phyloP scores from a whole-genome alignment of 2,113 vertebrate genomes.

The Lampris incognitus region DNA sequence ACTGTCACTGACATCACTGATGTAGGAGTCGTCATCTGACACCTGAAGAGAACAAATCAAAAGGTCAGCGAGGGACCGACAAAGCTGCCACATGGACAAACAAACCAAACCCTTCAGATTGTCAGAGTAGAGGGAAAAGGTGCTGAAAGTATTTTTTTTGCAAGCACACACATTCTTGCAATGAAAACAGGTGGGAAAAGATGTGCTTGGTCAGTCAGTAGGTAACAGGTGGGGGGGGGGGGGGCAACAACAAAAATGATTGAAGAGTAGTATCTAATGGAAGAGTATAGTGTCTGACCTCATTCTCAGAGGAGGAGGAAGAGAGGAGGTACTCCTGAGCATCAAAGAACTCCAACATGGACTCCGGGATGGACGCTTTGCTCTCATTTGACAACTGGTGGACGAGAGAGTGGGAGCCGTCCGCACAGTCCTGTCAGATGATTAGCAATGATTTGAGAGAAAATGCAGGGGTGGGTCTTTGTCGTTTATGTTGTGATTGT shows the following conservation, averaged over 20 bases:
- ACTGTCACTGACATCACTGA: slow-evolving; percentile 97
- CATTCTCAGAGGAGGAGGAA: slow-evolving; percentile 97
- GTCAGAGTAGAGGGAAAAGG: not conserved
- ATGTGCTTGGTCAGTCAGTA: slow-evolving; percentile 88
- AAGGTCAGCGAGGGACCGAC: slow-evolving; percentile 46
- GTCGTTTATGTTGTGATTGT: not conserved
- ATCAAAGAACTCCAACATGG: slow-evolving; percentile 95
- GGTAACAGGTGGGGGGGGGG: slow-evolving; percentile 57
- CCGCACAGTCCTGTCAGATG: slow-evolving; percentile 83
- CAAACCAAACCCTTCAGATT: not conserved
- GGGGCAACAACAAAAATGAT: not conserved
- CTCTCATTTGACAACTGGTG: slow-evolving; percentile 96
- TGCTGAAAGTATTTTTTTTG: no score
- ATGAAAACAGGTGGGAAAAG: slow-evolving; percentile 33
- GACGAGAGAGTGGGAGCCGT: slow-evolving; percentile 85
- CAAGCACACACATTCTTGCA: no score
- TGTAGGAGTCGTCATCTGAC: slow-evolving; percentile 96
- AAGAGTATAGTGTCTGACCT: slow-evolving; percentile 79
- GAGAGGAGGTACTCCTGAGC: slow-evolving; percentile 96
- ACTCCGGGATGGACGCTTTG: slow-evolving; percentile 91
- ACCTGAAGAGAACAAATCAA: slow-evolving; percentile 79
- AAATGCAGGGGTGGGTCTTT: slow-evolving; percentile 13
- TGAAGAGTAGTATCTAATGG: not conserved
- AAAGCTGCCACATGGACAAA: not conserved
- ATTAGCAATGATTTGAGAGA: slow-evolving; percentile 19